These are phyloP conservation scores for Hyperoodon ampullatus DNA, from an alignment of 2,113 vertebrate genomes.

Conservation along the genomic window DNA sequence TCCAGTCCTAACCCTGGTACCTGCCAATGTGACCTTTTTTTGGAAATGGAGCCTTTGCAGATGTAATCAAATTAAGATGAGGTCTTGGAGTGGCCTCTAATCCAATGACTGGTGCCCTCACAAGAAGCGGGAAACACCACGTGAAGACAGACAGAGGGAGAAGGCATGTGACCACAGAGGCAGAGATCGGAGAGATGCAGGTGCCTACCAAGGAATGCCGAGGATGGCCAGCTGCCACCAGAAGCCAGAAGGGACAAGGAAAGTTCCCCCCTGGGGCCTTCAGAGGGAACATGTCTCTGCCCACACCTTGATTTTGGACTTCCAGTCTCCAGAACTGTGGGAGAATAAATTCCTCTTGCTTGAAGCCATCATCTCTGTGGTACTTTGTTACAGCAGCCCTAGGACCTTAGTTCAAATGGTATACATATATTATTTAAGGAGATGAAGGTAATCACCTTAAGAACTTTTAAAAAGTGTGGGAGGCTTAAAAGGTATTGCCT, in stretches of 20 bases:
- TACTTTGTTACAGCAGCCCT: background rate
- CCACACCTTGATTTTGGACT: background rate
- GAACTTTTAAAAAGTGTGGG: background rate
- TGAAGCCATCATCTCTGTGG: background rate
- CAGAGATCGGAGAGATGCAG: no score
- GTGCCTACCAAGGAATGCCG: background rate
- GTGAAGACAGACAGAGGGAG: background rate
- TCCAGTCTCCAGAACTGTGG: background rate
- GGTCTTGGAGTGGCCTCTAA: background rate
- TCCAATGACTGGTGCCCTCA: background rate
- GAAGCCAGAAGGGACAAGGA: background rate
- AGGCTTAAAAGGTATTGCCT: background rate
- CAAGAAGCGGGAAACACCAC: background rate
- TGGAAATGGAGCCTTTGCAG: background rate
- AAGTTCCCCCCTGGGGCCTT: rapidly evolving
- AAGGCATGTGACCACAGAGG: background rate
- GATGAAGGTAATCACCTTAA: background rate
- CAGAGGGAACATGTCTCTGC: rapidly evolving
- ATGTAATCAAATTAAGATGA: background rate
- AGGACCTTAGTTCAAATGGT: background rate
- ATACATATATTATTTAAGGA: background rate
- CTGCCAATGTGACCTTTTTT: background rate
- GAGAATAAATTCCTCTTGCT: background rate
- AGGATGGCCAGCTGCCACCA: rapidly evolving
- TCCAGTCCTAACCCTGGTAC: background rate